Percentiles rank a stretch among this genome's conserved stretches.
Evolutionary conservation across 2,888 invertebrate species (phyloP).

Genomic region (Meandrusa payeni): DNA sequence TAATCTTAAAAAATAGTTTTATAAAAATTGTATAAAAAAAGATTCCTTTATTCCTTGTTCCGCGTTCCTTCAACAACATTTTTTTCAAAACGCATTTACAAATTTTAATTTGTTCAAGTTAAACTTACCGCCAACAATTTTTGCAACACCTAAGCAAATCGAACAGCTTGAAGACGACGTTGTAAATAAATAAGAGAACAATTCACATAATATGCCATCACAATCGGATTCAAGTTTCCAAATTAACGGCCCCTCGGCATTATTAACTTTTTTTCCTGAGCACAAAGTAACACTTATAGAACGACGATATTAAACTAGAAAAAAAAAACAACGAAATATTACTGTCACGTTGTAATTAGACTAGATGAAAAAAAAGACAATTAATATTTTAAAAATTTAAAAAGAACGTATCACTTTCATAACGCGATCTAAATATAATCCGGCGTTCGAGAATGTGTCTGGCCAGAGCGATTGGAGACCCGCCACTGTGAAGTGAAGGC

Average conservation of each 20-base stretch:
- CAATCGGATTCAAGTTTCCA: slow-evolving; percentile 33
- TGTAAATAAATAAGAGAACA: too few species aligned
- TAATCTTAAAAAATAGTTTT: too few species aligned
- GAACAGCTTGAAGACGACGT: too few species aligned
- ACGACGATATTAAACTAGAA: slow-evolving; percentile 36
- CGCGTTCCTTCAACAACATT: too few species aligned
- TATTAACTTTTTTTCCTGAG: slow-evolving; percentile 34
- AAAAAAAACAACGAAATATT: slow-evolving; percentile 25
- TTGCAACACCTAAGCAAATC: too few species aligned
- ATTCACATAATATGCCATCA: slow-evolving; percentile 14
- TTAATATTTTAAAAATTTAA: neutral
- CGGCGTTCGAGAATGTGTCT: slow-evolving; percentile 7
- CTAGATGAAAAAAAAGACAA: neutral
- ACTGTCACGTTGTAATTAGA: neutral
- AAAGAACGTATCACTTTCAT: slow-evolving; percentile 11
- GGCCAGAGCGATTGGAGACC: slow-evolving; percentile 50
- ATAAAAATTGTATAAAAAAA: too few species aligned
- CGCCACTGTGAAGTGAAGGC: slow-evolving; percentile 62
- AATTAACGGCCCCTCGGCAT: slow-evolving; percentile 32
- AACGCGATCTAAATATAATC: slow-evolving; percentile 9
- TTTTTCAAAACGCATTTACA: too few species aligned
- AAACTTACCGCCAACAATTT: too few species aligned
- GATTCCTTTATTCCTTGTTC: too few species aligned
- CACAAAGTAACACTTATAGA: slow-evolving; percentile 45
- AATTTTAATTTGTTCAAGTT: too few species aligned